Evolutionary conservation across 2,797 vertebrate genomes (phyloP).

Genomic region (Sebastes reedi): DNA sequence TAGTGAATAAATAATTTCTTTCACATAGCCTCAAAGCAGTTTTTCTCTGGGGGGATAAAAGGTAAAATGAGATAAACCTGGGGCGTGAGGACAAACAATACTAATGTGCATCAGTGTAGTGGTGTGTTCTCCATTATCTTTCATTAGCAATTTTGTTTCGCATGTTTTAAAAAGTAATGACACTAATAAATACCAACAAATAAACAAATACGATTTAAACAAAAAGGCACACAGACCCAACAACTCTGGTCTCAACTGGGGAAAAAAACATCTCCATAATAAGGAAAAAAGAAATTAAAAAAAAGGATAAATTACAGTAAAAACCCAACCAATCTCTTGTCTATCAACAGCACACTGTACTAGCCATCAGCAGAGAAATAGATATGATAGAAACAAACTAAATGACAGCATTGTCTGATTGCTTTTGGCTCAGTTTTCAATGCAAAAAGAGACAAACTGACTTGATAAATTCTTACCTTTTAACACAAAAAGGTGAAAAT

Average conservation of each 20-base stretch:
- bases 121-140: constrained; percentile 26
- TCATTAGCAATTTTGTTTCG: constrained; percentile 28
- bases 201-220: constrained; percentile 50
- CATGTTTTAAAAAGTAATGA: constrained; percentile 49
- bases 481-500: background rate
- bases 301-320: constrained; percentile 55
- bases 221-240: constrained; percentile 72
- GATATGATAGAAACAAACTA: constrained; percentile 31
- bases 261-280: constrained; percentile 24
- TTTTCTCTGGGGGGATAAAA: background rate
- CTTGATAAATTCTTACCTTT: background rate
- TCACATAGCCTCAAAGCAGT: background rate
- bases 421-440: constrained; percentile 39
- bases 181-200: constrained; percentile 66
- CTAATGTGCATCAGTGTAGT: constrained; percentile 31
- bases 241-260: constrained; percentile 49
- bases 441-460: constrained; percentile 4
- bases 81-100: background rate
- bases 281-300: constrained; percentile 20
- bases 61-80: constrained; percentile 9
- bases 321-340: constrained; percentile 28
- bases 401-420: background rate
- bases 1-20: background rate
- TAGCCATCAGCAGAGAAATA: constrained; percentile 52
- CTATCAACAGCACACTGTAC: constrained; percentile 35